Conservation (phyloP, 1,140 invertebrate species). For the Drosophila lowei region DNA sequence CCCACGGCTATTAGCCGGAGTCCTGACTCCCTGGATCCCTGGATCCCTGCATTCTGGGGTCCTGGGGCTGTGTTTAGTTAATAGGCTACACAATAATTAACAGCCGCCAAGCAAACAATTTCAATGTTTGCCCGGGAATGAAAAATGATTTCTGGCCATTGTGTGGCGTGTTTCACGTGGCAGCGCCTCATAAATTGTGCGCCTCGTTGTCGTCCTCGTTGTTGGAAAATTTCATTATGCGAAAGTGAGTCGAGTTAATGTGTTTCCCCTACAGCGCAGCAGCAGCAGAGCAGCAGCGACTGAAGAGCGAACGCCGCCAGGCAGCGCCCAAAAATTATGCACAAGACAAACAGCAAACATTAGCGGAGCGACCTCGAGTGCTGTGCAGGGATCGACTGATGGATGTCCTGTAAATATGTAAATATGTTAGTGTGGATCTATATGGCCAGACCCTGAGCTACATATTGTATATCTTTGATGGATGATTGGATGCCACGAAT, state of each 20-base stretch:
- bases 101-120: constrained; percentile 62
- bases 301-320: constrained; percentile 13
- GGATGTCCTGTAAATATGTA: constrained; percentile 10
- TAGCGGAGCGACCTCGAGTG: neutral
- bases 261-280: constrained; percentile 12
- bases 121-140: constrained; percentile 46
- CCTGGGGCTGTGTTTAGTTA: constrained; percentile 53
- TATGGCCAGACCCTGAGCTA: too few relatives aligned
- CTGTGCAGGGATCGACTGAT: constrained; percentile 2
- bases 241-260: constrained; percentile 76
- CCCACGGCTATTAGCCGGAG: constrained; percentile 31
- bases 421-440: too few relatives aligned
- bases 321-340: constrained; percentile 55
- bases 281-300: neutral
- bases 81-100: constrained; percentile 75
- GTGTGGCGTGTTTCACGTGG: constrained; percentile 47
- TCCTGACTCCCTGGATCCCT: constrained; percentile 24
- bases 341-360: constrained; percentile 49
- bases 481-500: too few relatives aligned
- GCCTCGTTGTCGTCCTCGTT: constrained; percentile 16
- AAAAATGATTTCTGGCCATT: constrained; percentile 67
- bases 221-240: constrained; percentile 67
- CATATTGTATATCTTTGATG: too few relatives aligned
- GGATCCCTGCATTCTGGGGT: too few relatives aligned
- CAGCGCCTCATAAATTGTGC: constrained; percentile 67